These are phyloP conservation scores for Chymomyza procnemis DNA, from an alignment of 2,888 invertebrate species.

Conservation along the genomic window DNA sequence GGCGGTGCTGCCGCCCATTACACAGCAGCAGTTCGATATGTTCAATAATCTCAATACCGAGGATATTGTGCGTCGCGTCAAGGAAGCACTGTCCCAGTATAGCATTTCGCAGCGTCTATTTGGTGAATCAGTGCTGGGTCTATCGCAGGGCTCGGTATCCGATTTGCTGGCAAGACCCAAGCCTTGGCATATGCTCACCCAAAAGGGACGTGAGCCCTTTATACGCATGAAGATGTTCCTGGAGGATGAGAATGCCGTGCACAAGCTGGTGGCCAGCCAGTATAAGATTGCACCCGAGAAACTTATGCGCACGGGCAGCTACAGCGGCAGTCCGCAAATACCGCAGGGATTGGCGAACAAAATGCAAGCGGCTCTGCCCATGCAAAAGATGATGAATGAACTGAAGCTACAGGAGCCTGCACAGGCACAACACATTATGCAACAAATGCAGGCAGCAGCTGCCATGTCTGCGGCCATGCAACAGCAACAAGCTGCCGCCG, in stretches of 20 bases:
- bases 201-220: slow-evolving; percentile 97
- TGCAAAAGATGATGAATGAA: slow-evolving; percentile 87
- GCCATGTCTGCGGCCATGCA: slow-evolving; percentile 79
- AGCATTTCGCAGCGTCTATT: slow-evolving; percentile 98
- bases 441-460: slow-evolving; percentile 80
- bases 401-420: slow-evolving; percentile 85
- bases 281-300: slow-evolving; percentile 99
- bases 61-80: slow-evolving; percentile 97
- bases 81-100: slow-evolving; percentile 95
- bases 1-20: slow-evolving; percentile 97
- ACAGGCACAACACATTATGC: slow-evolving; percentile 82
- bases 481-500: slow-evolving; percentile 67
- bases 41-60: slow-evolving; percentile 99
- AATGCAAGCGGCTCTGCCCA: slow-evolving; percentile 83
- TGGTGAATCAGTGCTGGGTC: slow-evolving; percentile 97
- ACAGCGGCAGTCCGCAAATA: slow-evolving; percentile 89
- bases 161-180: slow-evolving; percentile 98
- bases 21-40: slow-evolving; percentile 98
- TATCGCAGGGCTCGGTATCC: slow-evolving; percentile 98
- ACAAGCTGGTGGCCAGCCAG: slow-evolving; percentile 96
- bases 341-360: slow-evolving; percentile 85
- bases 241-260: slow-evolving; percentile 96
- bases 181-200: slow-evolving; percentile 99
- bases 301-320: slow-evolving; percentile 96
- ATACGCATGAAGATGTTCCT: slow-evolving; percentile 99